phyloP scores from a whole-genome alignment of 2,888 invertebrate species.

The Pachycephus smyrnensis region DNA sequence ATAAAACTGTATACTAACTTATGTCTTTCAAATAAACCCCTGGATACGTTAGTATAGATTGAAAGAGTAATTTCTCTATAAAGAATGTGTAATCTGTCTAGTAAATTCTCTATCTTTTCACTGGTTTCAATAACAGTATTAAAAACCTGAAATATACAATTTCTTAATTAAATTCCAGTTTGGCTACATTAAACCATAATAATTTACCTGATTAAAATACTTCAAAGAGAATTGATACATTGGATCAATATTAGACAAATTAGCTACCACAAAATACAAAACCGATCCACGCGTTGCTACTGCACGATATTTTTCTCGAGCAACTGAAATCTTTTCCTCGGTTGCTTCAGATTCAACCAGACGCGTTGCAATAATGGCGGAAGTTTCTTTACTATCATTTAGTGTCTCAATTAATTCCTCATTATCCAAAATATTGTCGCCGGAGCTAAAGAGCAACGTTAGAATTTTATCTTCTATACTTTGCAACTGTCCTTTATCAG shows the following conservation, averaged over 20 bases:
- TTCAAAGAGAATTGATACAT: conserved; percentile 97
- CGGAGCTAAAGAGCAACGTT: conserved; percentile 81
- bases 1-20: conserved; percentile 91
- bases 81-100: conserved; percentile 77
- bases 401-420: conserved; percentile 92
- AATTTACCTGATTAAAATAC: conserved; percentile 80
- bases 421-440: conserved; percentile 93
- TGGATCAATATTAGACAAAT: conserved; percentile 89
- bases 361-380: conserved; percentile 89
- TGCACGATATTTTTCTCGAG: conserved; percentile 86
- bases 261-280: conserved; percentile 90
- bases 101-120: conserved; percentile 76
- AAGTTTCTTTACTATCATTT: conserved; percentile 92
- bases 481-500: conserved; percentile 85
- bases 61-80: conserved; percentile 83
- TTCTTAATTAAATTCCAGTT: neutral
- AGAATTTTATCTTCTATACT: conserved; percentile 92
- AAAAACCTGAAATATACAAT: conserved; percentile 73
- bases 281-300: conserved; percentile 91
- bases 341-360: conserved; percentile 88
- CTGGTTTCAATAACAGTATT: conserved; percentile 83
- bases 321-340: conserved; percentile 86
- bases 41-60: conserved; percentile 87
- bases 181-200: neutral
- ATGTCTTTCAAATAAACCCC: conserved; percentile 91